Conservation (phyloP, 2,113 vertebrate species). For the Mobula hypostoma region DNA sequence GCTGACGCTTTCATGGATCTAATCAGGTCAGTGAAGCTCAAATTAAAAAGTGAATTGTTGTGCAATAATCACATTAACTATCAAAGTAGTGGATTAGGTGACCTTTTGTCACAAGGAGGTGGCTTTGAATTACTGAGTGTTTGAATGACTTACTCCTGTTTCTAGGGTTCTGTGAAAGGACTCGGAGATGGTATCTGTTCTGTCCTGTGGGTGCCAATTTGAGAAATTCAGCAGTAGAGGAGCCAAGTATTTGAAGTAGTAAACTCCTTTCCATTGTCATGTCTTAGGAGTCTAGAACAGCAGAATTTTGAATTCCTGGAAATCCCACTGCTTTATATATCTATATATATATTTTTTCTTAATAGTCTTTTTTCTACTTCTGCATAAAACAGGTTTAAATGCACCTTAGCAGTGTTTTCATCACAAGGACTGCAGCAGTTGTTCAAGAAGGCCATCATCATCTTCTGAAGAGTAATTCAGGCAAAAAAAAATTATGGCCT, state of each 20-base stretch:
- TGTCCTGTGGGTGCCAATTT: not conserved
- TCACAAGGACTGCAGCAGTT: too few relatives aligned
- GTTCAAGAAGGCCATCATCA: too few relatives aligned
- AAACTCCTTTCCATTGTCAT: not conserved
- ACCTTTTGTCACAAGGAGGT: not conserved
- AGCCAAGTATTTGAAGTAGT: not conserved
- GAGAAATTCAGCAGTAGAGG: not conserved
- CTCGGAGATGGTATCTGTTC: not conserved
- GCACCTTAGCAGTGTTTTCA: too few relatives aligned
- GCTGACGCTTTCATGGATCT: conserved; percentile 90
- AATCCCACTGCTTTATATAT: not conserved
- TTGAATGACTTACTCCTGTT: not conserved
- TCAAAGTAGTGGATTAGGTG: not conserved
- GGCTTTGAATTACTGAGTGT: not conserved
- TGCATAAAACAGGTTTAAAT: not conserved
- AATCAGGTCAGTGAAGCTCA: conserved; percentile 65
- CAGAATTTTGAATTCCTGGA: not conserved
- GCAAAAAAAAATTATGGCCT: too few relatives aligned
- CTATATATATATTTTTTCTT: too few relatives aligned
- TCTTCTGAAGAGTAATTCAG: too few relatives aligned
- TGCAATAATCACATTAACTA: not conserved
- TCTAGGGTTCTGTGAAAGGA: not conserved
- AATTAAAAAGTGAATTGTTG: not conserved
- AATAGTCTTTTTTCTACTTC: not conserved
- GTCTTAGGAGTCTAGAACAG: not conserved